Conservation (phyloP, 2,797 vertebrate genomes). For the Psittacula derbiana region DNA sequence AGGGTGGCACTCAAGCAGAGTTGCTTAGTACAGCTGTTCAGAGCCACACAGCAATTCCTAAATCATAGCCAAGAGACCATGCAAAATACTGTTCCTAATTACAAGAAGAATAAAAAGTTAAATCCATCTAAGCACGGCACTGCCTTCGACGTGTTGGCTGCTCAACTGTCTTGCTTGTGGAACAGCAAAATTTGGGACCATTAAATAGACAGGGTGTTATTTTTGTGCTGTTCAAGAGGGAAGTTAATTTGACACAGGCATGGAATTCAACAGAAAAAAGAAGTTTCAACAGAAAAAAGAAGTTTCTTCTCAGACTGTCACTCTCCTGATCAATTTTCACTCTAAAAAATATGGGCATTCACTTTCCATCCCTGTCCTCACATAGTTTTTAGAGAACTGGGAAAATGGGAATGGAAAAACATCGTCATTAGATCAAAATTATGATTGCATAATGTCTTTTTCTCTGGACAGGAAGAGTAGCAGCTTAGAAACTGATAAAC, state of each 20-base stretch:
- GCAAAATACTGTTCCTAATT: neutral
- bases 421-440: neutral
- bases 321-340: neutral
- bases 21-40: neutral
- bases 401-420: neutral
- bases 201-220: neutral
- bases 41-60: neutral
- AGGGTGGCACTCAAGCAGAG: neutral
- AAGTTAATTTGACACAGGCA: neutral
- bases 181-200: neutral
- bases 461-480: neutral
- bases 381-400: neutral
- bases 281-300: neutral
- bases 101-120: neutral
- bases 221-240: neutral
- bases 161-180: neutral
- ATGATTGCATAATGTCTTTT: neutral
- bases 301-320: neutral
- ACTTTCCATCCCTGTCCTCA: neutral
- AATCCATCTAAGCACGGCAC: neutral
- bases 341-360: neutral
- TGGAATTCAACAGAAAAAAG: neutral
- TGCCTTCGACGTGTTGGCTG: neutral
- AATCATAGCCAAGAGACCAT: neutral
- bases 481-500: neutral